A percentile compares a stretch with the other conserved stretches of the same genome.
These are phyloP conservation scores for Tragelaphus strepsiceros DNA, from an alignment of 2,113 vertebrate genomes.

Conservation along the genomic window DNA sequence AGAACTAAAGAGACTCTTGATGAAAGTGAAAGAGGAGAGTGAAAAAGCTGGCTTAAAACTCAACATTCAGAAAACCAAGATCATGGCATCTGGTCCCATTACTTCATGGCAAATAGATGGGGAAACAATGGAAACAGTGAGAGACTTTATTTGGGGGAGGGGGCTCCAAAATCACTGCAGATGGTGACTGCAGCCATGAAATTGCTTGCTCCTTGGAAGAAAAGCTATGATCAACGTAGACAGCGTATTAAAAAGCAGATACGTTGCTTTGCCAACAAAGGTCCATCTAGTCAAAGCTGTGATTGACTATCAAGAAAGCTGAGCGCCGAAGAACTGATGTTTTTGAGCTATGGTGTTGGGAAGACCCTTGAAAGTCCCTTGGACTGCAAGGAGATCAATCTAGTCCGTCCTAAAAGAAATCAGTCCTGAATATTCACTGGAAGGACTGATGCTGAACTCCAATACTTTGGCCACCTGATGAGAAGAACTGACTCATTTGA, in stretches of 20 bases:
- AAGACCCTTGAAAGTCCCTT: background rate
- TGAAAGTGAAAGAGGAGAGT: background rate
- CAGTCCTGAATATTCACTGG: background rate
- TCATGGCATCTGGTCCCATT: background rate
- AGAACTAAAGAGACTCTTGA: background rate
- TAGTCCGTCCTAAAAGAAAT: background rate
- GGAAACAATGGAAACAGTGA: background rate
- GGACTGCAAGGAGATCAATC: background rate
- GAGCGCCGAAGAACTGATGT: fast-evolving
- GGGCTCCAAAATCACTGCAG: background rate
- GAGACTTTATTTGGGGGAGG: background rate
- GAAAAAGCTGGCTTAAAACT: background rate
- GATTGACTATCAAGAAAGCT: background rate
- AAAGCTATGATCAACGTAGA: background rate
- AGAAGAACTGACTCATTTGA: background rate
- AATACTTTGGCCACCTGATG: background rate
- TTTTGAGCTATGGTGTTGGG: background rate
- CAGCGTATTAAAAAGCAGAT: background rate
- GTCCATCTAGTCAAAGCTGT: background rate
- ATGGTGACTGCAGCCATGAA: background rate
- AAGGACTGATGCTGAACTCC: background rate
- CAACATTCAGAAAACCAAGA: background rate
- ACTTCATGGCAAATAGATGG: background rate
- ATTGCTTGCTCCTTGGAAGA: background rate
- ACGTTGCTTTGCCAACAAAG: background rate